Conservation (phyloP, 2,113 vertebrate genomes). For the Fukomys damarensis region DNA sequence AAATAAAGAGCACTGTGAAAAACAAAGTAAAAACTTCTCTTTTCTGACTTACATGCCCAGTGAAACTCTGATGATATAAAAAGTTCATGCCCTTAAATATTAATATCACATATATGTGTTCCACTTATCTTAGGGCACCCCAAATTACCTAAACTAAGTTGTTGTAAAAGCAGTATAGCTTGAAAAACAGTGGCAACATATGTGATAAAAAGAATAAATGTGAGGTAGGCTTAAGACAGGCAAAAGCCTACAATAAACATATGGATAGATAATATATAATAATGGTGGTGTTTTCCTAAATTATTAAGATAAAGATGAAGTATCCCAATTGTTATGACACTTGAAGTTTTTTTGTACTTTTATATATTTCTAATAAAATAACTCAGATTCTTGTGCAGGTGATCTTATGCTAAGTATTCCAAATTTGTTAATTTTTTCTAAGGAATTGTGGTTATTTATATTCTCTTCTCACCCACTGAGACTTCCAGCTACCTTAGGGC, state of each 20-base stretch:
- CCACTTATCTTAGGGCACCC: background rate
- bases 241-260: background rate
- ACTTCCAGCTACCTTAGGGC: background rate
- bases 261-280: background rate
- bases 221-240: background rate
- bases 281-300: background rate
- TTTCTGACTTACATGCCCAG: background rate
- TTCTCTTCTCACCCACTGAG: background rate
- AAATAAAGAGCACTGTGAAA: background rate
- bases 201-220: background rate
- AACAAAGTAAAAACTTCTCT: background rate
- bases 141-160: background rate
- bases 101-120: background rate
- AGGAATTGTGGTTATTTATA: background rate
- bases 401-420: background rate
- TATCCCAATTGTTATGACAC: background rate
- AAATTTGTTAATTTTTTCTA: background rate
- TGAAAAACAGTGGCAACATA: background rate
- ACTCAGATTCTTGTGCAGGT: background rate
- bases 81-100: background rate
- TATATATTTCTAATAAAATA: background rate
- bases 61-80: background rate
- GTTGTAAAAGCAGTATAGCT: background rate
- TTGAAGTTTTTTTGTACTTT: background rate
- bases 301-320: background rate